Base-by-base conservation (phyloP, 2,113 vertebrate species). In the Procavia capensis region DNA sequence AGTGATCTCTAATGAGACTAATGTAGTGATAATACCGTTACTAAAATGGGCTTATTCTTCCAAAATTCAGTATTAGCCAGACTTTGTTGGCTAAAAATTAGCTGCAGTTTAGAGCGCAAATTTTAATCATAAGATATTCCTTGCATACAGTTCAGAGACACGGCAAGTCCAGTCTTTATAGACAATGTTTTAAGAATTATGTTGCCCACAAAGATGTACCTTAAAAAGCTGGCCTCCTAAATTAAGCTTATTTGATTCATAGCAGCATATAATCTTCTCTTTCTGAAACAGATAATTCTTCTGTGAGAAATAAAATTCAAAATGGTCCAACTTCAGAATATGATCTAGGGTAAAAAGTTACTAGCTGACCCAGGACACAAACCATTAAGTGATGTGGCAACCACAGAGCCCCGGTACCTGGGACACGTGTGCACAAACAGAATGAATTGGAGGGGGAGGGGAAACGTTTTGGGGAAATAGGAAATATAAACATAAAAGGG, bases 41-140 rank as follows among this genome's bases (percentile, higher is more conserved):
- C 59, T 85, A 90, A 88, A 96, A 90, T 88, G 29, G 39, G 24
- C 31, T 95, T 93, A 75, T 88, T 93, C 61, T 93, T 94, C 90
- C 93, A 96, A 94, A 89, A 88, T 92, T 90, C 88, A 92, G 36
- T 76, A 87, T 61, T 84, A 94, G 86, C 76, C 31, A 79, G 41
- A 93, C 22, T 89, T 79, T 76, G 66, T 83, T 31, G 43, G 68
- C 50, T 92, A 81, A 82, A 89, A 80, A 80, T 47, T 64, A 84
- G 39, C 25, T 80, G 16, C 8, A 85, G 50, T 39, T 68, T 86
- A 47, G 13, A 85, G 43, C n/a, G 94, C 39, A 68, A 34, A 66
- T 91, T 79, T 85, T 78, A 54, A n/a, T 47, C 83, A 50, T 47
- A 88, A 74, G 61, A 74, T 29, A 84, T 7, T 82, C 47, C 41